Evolutionary conservation across 1,140 invertebrate genomes (phyloP).

Genomic region (Pseudomyrmex cubaensis): DNA sequence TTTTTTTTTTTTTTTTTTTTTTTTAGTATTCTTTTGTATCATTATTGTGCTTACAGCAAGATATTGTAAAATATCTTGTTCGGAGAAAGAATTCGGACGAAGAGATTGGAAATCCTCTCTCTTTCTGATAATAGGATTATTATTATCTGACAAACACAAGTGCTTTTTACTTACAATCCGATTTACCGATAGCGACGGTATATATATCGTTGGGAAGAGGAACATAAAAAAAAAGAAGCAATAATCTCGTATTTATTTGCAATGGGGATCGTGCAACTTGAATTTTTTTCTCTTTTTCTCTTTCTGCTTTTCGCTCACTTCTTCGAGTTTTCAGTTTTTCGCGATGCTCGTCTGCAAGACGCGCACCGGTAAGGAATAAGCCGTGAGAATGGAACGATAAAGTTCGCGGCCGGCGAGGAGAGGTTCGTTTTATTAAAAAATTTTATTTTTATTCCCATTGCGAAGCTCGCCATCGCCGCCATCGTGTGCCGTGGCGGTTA

Average conservation of each 20-base stretch:
- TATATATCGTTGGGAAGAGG: not conserved
- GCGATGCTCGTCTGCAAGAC: not conserved
- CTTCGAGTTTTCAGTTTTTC: constrained; percentile 7
- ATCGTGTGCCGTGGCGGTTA: constrained; percentile 19
- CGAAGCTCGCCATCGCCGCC: constrained; percentile 6
- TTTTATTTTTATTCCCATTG: constrained; percentile 51
- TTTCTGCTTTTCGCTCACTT: constrained; percentile 7
- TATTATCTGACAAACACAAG: not conserved
- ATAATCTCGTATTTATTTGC: constrained; percentile 8
- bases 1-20: too few species aligned
- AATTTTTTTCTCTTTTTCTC: too few species aligned
- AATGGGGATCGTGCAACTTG: not conserved
- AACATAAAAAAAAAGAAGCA: not conserved
- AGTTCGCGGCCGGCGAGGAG: not conserved
- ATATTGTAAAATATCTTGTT: not conserved
- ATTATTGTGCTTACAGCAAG: not conserved
- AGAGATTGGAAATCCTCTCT: not conserved
- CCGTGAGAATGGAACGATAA: constrained; percentile 31
- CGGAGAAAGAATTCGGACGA: not conserved
- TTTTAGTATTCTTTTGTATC: not conserved
- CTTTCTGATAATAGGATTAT: constrained; percentile 16
- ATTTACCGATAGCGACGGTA: not conserved
- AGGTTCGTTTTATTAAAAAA: constrained; percentile 51
- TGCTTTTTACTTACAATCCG: not conserved
- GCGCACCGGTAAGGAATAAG: constrained; percentile 5